Evolutionary conservation across 2,888 invertebrate species (phyloP).

Genomic region (Lasioglossum zephyrum): DNA sequence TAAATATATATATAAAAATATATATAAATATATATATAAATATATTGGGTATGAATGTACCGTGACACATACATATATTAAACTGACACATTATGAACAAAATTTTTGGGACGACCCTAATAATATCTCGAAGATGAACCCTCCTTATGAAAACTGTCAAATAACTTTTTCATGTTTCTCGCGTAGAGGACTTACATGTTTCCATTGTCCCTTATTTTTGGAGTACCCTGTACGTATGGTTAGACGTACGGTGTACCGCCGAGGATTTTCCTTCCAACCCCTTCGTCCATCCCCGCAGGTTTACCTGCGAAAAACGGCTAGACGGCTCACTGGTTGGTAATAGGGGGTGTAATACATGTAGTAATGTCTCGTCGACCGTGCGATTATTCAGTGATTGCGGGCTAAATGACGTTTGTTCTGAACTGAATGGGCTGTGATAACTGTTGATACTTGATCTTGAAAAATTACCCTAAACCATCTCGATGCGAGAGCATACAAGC

Average conservation of each 20-base stretch:
- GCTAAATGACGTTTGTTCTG: not conserved
- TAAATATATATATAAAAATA: too few species aligned
- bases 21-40: too few species aligned
- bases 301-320: slow-evolving; percentile 4
- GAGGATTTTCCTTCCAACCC: slow-evolving; percentile 28
- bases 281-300: slow-evolving; percentile 18
- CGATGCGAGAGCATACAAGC: not conserved
- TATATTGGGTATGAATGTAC: not conserved
- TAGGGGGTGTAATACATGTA: slow-evolving; percentile 18
- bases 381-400: not conserved
- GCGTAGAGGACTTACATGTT: not conserved
- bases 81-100: not conserved
- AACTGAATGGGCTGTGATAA: not conserved
- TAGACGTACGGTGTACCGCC: slow-evolving; percentile 21
- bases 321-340: slow-evolving; percentile 14
- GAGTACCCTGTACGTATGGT: slow-evolving; percentile 11
- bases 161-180: not conserved
- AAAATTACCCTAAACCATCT: not conserved
- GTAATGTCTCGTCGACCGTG: slow-evolving; percentile 8
- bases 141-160: not conserved
- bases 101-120: not conserved
- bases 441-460: not conserved
- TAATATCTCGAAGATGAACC: not conserved
- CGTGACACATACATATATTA: too few species aligned
- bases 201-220: not conserved